Conservation (phyloP, 2,888 invertebrate species). For the Syrista parreyssii region DNA sequence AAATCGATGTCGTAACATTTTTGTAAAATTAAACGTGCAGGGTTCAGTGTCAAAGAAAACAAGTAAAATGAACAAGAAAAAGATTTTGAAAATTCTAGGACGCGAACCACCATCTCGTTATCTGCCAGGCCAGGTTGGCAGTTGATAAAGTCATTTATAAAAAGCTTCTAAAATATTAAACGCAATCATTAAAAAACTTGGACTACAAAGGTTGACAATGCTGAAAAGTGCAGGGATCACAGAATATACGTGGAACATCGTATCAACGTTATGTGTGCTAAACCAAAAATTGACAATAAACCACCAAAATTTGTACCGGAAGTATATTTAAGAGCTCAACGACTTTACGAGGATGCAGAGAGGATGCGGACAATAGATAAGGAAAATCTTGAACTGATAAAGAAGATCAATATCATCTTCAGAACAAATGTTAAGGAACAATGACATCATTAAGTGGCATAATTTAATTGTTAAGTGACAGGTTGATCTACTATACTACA, state of each 20-base stretch:
- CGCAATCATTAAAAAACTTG: background rate
- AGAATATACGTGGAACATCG: constrained; percentile 26
- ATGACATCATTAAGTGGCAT: background rate
- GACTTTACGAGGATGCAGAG: constrained; percentile 56
- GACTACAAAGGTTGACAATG: background rate
- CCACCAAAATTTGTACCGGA: constrained; percentile 70
- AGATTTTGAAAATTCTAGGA: no score
- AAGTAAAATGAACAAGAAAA: no score
- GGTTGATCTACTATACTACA: background rate
- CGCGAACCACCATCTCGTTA: background rate
- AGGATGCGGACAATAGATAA: constrained; percentile 66
- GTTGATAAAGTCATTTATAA: no score
- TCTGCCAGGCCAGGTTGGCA: background rate
- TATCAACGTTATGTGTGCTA: constrained; percentile 25
- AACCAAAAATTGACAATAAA: constrained; percentile 64
- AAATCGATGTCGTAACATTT: no score
- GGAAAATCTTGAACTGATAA: constrained; percentile 72
- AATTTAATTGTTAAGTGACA: background rate
- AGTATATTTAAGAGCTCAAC: constrained; percentile 67
- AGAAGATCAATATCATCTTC: constrained; percentile 70
- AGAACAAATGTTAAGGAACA: no score
- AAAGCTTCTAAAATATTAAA: no score
- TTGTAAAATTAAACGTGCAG: no score
- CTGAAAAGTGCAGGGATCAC: background rate
- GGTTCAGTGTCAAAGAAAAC: no score